Percentiles rank a stretch among this genome's conserved stretches.
Conservation (phyloP, 2,113 vertebrate genomes). For the Vimba vimba region DNA sequence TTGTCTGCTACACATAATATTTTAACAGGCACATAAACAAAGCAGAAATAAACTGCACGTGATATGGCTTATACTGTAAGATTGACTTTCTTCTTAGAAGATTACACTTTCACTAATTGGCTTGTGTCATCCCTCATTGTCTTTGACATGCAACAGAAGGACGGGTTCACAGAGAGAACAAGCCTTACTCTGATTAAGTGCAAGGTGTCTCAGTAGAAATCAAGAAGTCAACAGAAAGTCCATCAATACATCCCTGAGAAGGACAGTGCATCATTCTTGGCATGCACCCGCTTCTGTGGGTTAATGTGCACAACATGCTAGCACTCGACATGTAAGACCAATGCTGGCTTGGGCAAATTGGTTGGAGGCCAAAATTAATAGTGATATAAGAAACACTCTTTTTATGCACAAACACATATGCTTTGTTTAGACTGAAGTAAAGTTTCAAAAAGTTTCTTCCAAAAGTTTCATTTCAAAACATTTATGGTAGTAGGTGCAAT, state of each 20-base stretch:
- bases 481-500: background rate
- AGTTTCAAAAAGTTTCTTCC: background rate
- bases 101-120: constrained; percentile 53
- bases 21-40: background rate
- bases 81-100: constrained; percentile 27
- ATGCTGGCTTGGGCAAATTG: background rate
- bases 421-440: background rate
- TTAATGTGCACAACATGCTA: background rate
- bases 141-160: constrained; percentile 46
- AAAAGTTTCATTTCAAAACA: background rate
- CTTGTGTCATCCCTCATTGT: constrained; percentile 43
- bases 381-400: background rate
- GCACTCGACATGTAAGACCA: background rate
- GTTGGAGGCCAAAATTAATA: background rate
- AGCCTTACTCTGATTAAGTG: constrained; percentile 18
- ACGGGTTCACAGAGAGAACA: constrained; percentile 40
- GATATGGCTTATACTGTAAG: constrained; percentile 18
- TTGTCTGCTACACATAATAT: background rate
- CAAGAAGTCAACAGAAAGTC: constrained; percentile 11
- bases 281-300: background rate
- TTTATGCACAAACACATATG: background rate
- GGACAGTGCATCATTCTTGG: background rate
- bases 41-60: constrained; percentile 19
- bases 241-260: background rate
- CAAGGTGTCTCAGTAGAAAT: constrained; percentile 7